phyloP scores from a whole-genome alignment of 2,113 vertebrate genomes.

The Puffinus mauretanicus region DNA sequence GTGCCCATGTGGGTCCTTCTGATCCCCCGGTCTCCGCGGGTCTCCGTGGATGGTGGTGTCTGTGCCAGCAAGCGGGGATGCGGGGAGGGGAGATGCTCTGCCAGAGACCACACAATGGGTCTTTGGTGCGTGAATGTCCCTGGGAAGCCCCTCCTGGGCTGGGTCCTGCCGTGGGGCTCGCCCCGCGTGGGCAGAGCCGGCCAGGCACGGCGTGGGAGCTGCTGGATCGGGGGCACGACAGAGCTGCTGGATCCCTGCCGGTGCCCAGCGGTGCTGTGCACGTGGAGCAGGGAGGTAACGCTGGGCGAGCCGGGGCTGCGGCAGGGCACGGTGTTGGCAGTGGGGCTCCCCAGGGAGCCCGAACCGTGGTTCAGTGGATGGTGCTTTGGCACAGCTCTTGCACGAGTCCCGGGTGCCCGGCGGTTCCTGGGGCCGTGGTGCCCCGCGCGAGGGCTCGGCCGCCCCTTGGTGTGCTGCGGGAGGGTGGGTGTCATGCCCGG shows the following conservation, averaged over 20 bases:
- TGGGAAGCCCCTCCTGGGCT: not conserved
- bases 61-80: not conserved
- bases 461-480: rapidly evolving
- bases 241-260: not conserved
- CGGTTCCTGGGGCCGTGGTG: not conserved
- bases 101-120: not conserved
- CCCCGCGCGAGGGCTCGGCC: rapidly evolving
- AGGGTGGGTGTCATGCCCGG: not conserved
- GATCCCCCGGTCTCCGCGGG: rapidly evolving
- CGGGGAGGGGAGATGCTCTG: rapidly evolving
- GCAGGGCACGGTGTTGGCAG: not conserved
- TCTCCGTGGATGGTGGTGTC: not conserved
- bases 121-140: not conserved
- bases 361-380: rapidly evolving
- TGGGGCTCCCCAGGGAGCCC: not conserved
- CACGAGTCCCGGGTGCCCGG: rapidly evolving
- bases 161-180: not conserved
- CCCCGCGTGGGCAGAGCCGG: rapidly evolving
- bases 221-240: not conserved
- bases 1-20: rapidly evolving
- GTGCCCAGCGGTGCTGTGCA: not conserved
- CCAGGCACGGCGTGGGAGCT: not conserved
- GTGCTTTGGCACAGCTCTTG: not conserved
- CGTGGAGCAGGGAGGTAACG: not conserved
- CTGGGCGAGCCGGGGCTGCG: rapidly evolving